These are phyloP conservation scores for Hypercompe scribonia DNA, from an alignment of 2,888 invertebrate species.

Conservation along the genomic window DNA sequence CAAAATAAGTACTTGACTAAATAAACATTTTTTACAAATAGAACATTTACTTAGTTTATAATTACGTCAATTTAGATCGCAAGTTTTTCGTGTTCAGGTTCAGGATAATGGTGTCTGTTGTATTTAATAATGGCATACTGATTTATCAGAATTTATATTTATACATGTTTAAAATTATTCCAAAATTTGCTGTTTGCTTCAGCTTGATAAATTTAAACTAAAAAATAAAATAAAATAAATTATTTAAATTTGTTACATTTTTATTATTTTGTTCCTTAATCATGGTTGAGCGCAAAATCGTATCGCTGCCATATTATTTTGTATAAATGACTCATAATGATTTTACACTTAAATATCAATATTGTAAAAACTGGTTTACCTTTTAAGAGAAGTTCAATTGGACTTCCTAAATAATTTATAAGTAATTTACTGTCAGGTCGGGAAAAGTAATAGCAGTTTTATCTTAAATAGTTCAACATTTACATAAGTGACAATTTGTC, in stretches of 20 bases:
- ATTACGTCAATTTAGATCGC: not conserved
- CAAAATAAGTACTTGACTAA: no score
- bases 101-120: not conserved
- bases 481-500: constrained; percentile 39
- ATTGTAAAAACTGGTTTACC: constrained; percentile 76
- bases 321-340: constrained; percentile 36
- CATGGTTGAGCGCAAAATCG: not conserved
- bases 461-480: constrained; percentile 38
- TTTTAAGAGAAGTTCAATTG: constrained; percentile 72
- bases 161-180: not conserved
- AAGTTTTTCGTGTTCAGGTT: not conserved
- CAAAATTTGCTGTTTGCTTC: not conserved
- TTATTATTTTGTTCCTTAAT: not conserved
- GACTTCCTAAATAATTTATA: constrained; percentile 74
- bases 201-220: not conserved
- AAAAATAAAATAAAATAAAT: no score
- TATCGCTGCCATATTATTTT: constrained; percentile 1
- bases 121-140: not conserved
- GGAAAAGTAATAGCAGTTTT: constrained; percentile 32
- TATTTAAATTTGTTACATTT: no score
- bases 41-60: no score
- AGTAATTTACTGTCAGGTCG: constrained; percentile 51
- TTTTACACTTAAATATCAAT: constrained; percentile 67
- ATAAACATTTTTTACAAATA: no score
- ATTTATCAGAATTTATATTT: not conserved